These are phyloP conservation scores for Timema cristinae DNA, from an alignment of 2,888 invertebrate species.

Conservation along the genomic window DNA sequence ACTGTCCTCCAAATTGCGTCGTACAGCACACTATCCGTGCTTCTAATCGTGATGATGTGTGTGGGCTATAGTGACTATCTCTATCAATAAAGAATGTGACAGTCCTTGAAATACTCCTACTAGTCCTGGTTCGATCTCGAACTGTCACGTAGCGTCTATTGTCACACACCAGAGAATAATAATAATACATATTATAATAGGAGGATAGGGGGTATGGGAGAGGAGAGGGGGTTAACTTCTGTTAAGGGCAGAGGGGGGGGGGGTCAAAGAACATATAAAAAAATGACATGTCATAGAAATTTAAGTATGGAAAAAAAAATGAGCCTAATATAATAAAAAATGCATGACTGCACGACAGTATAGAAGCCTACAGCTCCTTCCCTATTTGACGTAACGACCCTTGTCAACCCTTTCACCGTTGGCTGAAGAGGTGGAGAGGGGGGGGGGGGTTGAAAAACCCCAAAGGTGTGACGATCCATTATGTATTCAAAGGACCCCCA, in stretches of 20 bases:
- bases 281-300: constrained; percentile 13
- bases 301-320: constrained; percentile 12
- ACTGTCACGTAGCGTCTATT: too few relatives aligned
- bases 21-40: too few relatives aligned
- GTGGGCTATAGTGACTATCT: too few relatives aligned
- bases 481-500: constrained; percentile 13
- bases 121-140: too few relatives aligned
- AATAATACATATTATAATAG: too few relatives aligned
- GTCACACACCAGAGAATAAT: too few relatives aligned
- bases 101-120: too few relatives aligned
- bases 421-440: neutral
- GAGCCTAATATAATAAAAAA: constrained; percentile 14
- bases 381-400: constrained; percentile 15
- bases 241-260: neutral
- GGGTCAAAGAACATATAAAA: constrained; percentile 8
- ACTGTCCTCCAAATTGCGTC: too few relatives aligned
- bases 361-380: constrained; percentile 2
- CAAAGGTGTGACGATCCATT: constrained; percentile 16
- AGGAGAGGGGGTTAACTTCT: too few relatives aligned
- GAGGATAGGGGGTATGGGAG: too few relatives aligned
- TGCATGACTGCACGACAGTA: constrained; percentile 12
- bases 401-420: constrained; percentile 12
- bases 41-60: too few relatives aligned
- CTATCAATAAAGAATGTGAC: too few relatives aligned
- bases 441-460: neutral